Conservation (phyloP, 2,888 invertebrate genomes). For the Eucriotettix oculatus region DNA sequence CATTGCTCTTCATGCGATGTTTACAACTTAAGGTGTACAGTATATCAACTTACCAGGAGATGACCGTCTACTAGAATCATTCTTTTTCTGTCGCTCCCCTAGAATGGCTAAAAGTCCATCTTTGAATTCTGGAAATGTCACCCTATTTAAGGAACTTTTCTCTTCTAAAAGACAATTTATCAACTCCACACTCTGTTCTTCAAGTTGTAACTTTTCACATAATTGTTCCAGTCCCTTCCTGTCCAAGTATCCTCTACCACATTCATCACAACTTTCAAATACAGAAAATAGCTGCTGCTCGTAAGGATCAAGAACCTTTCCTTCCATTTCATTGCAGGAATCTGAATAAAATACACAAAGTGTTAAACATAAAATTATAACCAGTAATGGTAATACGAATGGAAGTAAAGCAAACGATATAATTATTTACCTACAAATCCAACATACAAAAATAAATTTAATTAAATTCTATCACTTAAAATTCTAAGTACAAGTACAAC, state of each 20-base stretch:
- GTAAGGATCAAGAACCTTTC: slow-evolving; percentile 40
- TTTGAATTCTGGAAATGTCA: slow-evolving; percentile 58
- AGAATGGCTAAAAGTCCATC: slow-evolving; percentile 55
- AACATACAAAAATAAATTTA: no score
- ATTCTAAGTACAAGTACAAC: no score
- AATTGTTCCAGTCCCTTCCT: slow-evolving; percentile 46
- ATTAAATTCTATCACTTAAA: no score
- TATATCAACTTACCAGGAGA: slow-evolving; percentile 9
- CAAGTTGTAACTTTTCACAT: slow-evolving; percentile 61
- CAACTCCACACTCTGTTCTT: slow-evolving; percentile 48
- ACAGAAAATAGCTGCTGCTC: slow-evolving; percentile 67
- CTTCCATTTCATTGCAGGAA: slow-evolving; percentile 9
- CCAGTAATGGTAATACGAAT: no score
- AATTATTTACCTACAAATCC: no score
- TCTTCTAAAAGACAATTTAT: slow-evolving; percentile 37
- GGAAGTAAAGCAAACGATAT: no score
- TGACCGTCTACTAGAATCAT: slow-evolving; percentile 3
- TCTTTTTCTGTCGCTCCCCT: slow-evolving; percentile 27
- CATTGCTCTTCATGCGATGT: no score
- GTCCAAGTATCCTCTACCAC: slow-evolving; percentile 50
- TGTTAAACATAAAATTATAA: no score
- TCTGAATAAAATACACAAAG: no score
- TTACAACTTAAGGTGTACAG: not conserved
- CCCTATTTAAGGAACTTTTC: slow-evolving; percentile 21
- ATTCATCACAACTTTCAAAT: slow-evolving; percentile 61